Percentiles rank a stretch among this genome's conserved stretches.
phyloP scores from a whole-genome alignment of 2,797 vertebrate genomes.

The Mastacembelus armatus region DNA sequence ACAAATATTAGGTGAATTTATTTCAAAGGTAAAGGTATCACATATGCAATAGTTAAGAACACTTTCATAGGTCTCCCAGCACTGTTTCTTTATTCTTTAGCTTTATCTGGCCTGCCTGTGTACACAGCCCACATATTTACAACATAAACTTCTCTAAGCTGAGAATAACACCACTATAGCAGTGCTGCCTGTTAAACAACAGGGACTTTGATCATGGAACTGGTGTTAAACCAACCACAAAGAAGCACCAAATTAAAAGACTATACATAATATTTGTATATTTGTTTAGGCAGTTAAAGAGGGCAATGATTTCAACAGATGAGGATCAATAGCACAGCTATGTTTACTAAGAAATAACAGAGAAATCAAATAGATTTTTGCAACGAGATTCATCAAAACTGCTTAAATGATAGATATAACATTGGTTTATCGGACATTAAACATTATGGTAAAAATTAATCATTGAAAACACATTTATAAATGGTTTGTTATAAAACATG shows the following conservation, averaged over 20 bases:
- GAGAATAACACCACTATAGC: slow-evolving; percentile 23
- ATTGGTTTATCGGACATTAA: slow-evolving; percentile 37
- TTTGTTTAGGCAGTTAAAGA: slow-evolving; percentile 44
- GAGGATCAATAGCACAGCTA: slow-evolving; percentile 59
- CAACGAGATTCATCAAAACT: slow-evolving; percentile 32
- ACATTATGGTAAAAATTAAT: slow-evolving; percentile 42
- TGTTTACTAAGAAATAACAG: slow-evolving; percentile 53
- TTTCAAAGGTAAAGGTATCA: slow-evolving; percentile 76
- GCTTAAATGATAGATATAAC: too few species aligned
- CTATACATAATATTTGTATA: slow-evolving; percentile 9
- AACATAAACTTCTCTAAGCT: slow-evolving; percentile 27
- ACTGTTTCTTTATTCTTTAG: slow-evolving; percentile 18
- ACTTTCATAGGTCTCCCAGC: slow-evolving; percentile 53
- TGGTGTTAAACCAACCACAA: slow-evolving; percentile 29
- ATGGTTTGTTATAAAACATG: slow-evolving; percentile 74
- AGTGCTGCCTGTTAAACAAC: slow-evolving; percentile 24
- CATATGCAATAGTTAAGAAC: slow-evolving; percentile 75
- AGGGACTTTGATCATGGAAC: slow-evolving; percentile 15
- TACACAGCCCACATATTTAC: slow-evolving; percentile 37
- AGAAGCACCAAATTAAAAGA: slow-evolving; percentile 32
- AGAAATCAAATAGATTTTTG: slow-evolving; percentile 48
- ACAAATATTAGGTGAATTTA: slow-evolving; percentile 77
- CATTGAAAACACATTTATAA: slow-evolving; percentile 59
- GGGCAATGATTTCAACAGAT: slow-evolving; percentile 38
- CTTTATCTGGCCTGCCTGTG: too few species aligned